phyloP scores from a whole-genome alignment of 1,140 invertebrate genomes.

The Metopolophium dirhodum region DNA sequence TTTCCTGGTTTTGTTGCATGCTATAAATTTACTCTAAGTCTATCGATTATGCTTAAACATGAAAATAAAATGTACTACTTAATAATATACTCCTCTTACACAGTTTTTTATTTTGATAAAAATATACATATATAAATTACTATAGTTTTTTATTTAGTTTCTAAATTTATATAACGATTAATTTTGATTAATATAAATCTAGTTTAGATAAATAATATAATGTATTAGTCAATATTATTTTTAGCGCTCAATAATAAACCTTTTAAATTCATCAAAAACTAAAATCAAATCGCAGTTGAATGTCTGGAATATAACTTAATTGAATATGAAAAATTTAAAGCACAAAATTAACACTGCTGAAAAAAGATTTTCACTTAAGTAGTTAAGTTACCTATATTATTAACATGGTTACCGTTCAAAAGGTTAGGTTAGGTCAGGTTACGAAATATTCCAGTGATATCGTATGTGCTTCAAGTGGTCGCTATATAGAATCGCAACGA shows the following conservation, averaged over 20 bases:
- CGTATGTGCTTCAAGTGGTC: not conserved
- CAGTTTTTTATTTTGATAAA: not conserved
- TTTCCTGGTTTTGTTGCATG: not conserved
- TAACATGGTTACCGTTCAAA: too few relatives aligned
- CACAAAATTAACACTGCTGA: not conserved
- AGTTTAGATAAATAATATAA: not conserved
- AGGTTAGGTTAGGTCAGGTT: too few relatives aligned
- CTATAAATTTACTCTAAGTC: not conserved
- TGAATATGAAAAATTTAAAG: not conserved
- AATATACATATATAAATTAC: not conserved
- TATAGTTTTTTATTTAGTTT: not conserved
- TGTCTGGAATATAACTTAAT: not conserved
- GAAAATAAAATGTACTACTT: not conserved
- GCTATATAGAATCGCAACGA: not conserved
- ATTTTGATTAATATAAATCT: not conserved
- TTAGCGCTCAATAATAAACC: not conserved
- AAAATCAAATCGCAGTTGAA: not conserved
- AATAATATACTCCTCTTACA: not conserved
- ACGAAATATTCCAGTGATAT: not conserved
- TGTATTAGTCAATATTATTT: not conserved
- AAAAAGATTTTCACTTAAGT: not conserved
- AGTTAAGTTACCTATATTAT: not conserved
- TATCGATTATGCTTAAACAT: not conserved
- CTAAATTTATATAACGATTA: not conserved
- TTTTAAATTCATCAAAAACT: not conserved